Conservation (phyloP, 1,140 invertebrate genomes). For the Nebria ingens region DNA sequence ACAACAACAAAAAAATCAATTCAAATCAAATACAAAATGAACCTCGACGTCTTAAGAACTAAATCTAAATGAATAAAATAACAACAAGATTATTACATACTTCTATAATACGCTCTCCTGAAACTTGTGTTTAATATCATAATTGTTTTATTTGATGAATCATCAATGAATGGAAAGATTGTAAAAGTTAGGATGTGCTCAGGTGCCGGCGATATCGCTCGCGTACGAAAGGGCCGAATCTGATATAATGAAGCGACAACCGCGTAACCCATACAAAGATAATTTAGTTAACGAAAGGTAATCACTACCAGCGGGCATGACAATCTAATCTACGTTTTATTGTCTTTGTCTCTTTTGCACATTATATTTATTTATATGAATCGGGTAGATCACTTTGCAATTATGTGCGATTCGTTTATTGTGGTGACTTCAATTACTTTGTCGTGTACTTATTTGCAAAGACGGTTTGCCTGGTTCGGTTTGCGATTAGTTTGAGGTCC, state of each 20-base stretch:
- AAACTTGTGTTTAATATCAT: no score
- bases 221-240: slow-evolving; percentile 97
- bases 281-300: slow-evolving; percentile 97
- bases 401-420: background rate
- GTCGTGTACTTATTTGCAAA: background rate
- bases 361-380: background rate
- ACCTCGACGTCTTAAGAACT: no score
- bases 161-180: slow-evolving; percentile 4
- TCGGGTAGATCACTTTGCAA: background rate
- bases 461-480: background rate
- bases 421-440: background rate
- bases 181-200: slow-evolving; percentile 22
- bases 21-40: no score
- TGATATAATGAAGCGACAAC: slow-evolving; percentile 98
- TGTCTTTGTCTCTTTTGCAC: slow-evolving; percentile 16
- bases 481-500: background rate
- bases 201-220: slow-evolving; percentile 96
- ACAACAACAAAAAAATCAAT: no score
- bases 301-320: slow-evolving; percentile 23
- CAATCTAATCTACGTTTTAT: slow-evolving; percentile 16
- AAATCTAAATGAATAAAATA: no score
- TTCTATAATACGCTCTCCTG: no score
- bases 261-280: slow-evolving; percentile 88
- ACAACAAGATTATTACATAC: no score
- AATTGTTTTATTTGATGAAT: no score